A percentile compares a stretch with the other conserved stretches of the same genome.
phyloP scores from a whole-genome alignment of 2,797 vertebrate species.

The Helarctos malayanus region DNA sequence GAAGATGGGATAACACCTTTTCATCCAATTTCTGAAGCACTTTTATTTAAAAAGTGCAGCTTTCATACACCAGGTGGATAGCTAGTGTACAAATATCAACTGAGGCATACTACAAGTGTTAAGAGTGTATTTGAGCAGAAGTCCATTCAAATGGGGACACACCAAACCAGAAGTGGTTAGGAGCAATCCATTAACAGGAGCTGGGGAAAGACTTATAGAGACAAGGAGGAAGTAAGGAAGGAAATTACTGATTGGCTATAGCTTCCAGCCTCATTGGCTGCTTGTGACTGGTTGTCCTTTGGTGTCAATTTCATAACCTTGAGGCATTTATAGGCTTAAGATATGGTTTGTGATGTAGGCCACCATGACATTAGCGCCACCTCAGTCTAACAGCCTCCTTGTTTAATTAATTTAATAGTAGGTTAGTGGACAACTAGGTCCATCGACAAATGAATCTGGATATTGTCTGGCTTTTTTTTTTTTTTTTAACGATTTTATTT shows the following conservation, averaged over 20 bases:
- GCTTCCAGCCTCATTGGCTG: background rate
- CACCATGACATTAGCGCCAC: too few relatives aligned
- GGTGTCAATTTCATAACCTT: background rate
- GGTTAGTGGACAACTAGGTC: background rate
- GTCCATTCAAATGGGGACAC: background rate
- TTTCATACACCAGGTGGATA: background rate
- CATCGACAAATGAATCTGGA: background rate
- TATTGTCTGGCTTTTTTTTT: background rate
- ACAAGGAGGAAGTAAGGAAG: background rate
- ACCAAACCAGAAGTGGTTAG: background rate
- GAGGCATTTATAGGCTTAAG: background rate
- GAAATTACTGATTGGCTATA: background rate
- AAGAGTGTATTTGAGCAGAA: background rate
- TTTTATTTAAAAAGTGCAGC: background rate
- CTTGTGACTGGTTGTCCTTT: background rate
- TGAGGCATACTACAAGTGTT: background rate
- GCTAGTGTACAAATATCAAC: background rate
- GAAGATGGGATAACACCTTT: background rate
- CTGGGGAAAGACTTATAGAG: background rate
- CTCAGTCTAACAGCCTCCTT: background rate
- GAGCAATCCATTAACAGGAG: background rate
- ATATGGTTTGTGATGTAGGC: background rate
- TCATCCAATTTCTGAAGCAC: background rate
- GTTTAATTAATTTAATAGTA: background rate
- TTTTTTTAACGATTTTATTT: too few relatives aligned